A percentile compares a stretch with the other conserved stretches of the same genome.
Conservation (phyloP, 2,888 invertebrate genomes). For the Biston betularia region DNA sequence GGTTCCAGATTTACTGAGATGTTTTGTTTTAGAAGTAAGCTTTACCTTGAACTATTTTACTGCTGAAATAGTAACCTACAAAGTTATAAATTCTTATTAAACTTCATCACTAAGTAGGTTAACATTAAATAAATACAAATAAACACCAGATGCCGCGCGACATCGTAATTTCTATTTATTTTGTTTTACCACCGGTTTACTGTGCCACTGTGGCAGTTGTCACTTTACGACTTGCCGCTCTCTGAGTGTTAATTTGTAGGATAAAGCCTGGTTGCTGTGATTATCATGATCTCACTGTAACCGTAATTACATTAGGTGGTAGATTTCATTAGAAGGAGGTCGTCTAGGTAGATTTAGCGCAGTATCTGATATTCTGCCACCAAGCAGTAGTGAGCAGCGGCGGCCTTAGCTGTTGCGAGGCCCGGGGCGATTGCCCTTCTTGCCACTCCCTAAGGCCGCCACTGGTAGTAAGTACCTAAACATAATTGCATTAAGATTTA, state of each 20-base stretch:
- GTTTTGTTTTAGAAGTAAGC: not conserved
- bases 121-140: constrained; percentile 45
- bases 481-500: too few relatives aligned
- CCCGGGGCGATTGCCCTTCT: too few relatives aligned
- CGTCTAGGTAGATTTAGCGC: too few relatives aligned
- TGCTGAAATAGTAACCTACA: constrained; percentile 22
- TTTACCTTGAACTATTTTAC: not conserved
- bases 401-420: too few relatives aligned
- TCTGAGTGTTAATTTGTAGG: constrained; percentile 8
- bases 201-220: constrained; percentile 37
- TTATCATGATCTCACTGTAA: constrained; percentile 21
- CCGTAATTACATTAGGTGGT: too few relatives aligned
- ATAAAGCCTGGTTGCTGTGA: constrained; percentile 8
- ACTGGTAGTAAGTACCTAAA: too few relatives aligned
- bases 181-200: constrained; percentile 47
- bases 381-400: too few relatives aligned
- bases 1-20: not conserved
- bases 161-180: constrained; percentile 51
- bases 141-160: constrained; percentile 42
- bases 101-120: constrained; percentile 40
- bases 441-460: too few relatives aligned
- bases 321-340: too few relatives aligned
- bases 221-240: constrained; percentile 33
- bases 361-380: too few relatives aligned
- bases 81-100: constrained; percentile 38